Evolutionary conservation across 2,113 vertebrate species (phyloP).

Genomic region (Pelvicachromis taeniatus): DNA sequence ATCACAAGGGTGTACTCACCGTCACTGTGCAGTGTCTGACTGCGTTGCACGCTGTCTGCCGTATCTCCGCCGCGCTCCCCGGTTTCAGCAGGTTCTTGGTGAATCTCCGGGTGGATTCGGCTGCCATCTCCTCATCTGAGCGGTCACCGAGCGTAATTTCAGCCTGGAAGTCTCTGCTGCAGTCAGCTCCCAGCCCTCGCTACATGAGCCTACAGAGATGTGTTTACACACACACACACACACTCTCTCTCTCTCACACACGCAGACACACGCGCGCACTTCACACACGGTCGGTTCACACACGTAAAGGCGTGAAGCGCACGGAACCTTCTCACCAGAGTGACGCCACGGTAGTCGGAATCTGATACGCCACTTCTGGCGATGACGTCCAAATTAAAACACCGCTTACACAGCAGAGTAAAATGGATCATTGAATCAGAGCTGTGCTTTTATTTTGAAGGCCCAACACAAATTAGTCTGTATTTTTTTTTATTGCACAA

Average conservation of each 20-base stretch:
- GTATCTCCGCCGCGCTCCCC: conserved; percentile 83
- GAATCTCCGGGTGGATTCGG: conserved; percentile 84
- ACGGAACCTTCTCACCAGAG: not conserved
- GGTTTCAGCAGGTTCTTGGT: conserved; percentile 89
- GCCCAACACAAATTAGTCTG: not conserved
- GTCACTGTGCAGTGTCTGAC: conserved; percentile 70
- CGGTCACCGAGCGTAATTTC: conserved; percentile 16
- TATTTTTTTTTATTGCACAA: not conserved
- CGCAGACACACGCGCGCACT: not conserved
- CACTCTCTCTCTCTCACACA: rapidly evolving
- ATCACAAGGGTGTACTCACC: conserved; percentile 61
- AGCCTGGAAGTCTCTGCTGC: conserved; percentile 20
- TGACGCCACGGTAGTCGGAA: not conserved
- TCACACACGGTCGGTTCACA: not conserved
- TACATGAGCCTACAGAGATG: conserved; percentile 36
- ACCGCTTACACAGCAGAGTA: rapidly evolving
- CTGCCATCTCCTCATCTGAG: conserved; percentile 78
- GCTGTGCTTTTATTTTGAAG: conserved; percentile 39
- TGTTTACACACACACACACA: conserved; percentile 50
- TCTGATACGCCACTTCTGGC: not conserved
- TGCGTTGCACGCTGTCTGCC: conserved; percentile 80
- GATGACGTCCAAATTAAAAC: conserved; percentile 18
- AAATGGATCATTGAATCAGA: rapidly evolving
- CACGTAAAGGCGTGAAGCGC: not conserved
- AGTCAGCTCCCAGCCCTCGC: conserved; percentile 24